These are phyloP conservation scores for Protophormia terraenovae DNA, from an alignment of 2,888 invertebrate genomes.

Conservation along the genomic window DNA sequence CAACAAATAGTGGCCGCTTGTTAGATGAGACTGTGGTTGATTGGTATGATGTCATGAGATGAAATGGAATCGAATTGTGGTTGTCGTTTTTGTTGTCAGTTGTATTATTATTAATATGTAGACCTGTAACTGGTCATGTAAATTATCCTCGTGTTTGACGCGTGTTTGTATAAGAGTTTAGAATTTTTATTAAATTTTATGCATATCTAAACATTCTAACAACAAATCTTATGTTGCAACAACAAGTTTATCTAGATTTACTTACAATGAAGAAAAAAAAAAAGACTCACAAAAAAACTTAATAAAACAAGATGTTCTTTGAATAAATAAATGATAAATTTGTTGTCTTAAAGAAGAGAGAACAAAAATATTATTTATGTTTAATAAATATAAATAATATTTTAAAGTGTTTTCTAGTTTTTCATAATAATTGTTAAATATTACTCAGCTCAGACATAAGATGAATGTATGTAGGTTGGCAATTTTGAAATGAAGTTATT, in stretches of 20 bases:
- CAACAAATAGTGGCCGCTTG: not conserved
- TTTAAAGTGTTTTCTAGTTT: not conserved
- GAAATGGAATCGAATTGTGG: conserved; percentile 23
- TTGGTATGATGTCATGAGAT: conserved; percentile 1
- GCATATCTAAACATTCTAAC: conserved; percentile 23
- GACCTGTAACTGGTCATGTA: conserved; percentile 55
- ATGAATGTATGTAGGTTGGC: not conserved
- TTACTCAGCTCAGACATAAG: not conserved
- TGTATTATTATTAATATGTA: not conserved
- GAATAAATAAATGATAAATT: conserved; percentile 33
- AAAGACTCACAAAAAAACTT: not conserved
- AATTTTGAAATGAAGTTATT: not conserved
- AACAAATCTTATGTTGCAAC: conserved; percentile 10
- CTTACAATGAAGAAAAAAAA: not conserved
- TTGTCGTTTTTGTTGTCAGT: not conserved
- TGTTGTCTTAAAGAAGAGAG: not conserved
- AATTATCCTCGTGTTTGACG: conserved; percentile 63
- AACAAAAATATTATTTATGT: not conserved
- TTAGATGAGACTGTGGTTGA: not conserved
- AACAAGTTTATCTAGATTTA: conserved; percentile 42
- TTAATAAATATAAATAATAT: conserved; percentile 29
- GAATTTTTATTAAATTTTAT: conserved; percentile 48
- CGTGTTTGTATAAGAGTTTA: conserved; percentile 34
- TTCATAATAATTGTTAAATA: not conserved
- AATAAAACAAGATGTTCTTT: conserved; percentile 9